Evolutionary conservation across 2,797 vertebrate species (phyloP).

Genomic region (Melanotaenia maccullochi): DNA sequence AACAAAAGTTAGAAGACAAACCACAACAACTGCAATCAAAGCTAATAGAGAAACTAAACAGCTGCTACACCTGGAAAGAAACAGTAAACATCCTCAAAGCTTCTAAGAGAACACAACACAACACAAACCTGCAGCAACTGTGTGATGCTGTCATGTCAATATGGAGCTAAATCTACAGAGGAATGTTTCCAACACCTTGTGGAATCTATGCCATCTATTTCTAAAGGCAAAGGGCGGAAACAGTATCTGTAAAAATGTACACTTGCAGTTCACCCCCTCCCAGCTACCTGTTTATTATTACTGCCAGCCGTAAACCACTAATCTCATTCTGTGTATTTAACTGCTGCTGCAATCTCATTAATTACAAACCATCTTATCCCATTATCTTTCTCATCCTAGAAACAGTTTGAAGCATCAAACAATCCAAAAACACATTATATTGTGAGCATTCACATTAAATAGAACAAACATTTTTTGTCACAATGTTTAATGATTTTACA

Average conservation of each 20-base stretch:
- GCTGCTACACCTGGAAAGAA: too few relatives aligned
- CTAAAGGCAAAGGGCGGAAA: not conserved
- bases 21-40: too few relatives aligned
- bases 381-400: conserved; percentile 52
- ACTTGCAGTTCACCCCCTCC: not conserved
- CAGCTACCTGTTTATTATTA: conserved; percentile 5
- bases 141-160: too few relatives aligned
- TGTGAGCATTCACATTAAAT: conserved; percentile 45
- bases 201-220: not conserved
- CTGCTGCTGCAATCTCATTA: conserved; percentile 41
- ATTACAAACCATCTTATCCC: conserved; percentile 51
- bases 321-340: conserved; percentile 25
- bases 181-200: too few relatives aligned
- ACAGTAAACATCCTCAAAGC: too few relatives aligned
- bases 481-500: conserved; percentile 68
- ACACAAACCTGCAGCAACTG: too few relatives aligned
- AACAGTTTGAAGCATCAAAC: conserved; percentile 57
- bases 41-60: too few relatives aligned
- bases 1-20: too few relatives aligned
- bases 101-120: too few relatives aligned
- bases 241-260: not conserved
- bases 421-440: conserved; percentile 22
- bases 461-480: conserved; percentile 57
- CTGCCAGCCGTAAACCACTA: conserved; percentile 10
- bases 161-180: too few relatives aligned